These are phyloP conservation scores for Ameiurus melas DNA, from an alignment of 2,113 vertebrate genomes.

Conservation along the genomic window DNA sequence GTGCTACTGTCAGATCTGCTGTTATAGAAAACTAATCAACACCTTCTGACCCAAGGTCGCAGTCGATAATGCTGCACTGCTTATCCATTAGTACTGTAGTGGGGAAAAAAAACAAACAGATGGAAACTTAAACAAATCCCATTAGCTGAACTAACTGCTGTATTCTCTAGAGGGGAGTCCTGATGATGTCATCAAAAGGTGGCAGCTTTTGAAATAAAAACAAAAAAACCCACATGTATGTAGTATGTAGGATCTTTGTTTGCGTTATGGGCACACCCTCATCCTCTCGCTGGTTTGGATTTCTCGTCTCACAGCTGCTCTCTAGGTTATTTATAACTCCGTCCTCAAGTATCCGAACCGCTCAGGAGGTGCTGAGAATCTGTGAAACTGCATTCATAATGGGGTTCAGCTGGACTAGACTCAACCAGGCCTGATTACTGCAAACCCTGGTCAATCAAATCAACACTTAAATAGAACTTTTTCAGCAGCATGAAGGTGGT, in stretches of 20 bases:
- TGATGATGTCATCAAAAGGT: neutral
- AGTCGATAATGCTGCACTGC: neutral
- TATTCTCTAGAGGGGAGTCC: neutral
- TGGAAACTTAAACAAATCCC: neutral
- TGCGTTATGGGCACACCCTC: neutral
- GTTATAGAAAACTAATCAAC: neutral
- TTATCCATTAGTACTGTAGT: neutral
- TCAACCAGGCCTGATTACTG: too few species aligned
- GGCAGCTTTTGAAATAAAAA: neutral
- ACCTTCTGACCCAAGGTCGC: neutral
- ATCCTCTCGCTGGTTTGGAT: slow-evolving; percentile 28
- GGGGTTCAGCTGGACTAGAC: too few species aligned
- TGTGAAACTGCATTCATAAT: too few species aligned
- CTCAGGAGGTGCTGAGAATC: neutral
- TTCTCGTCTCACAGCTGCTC: slow-evolving; percentile 53
- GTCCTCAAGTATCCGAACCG: slow-evolving; percentile 58
- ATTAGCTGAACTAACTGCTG: neutral
- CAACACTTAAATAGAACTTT: too few species aligned
- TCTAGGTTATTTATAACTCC: slow-evolving; percentile 66
- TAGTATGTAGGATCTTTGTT: neutral
- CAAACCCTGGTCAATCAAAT: too few species aligned
- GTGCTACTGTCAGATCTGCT: neutral
- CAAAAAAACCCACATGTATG: neutral
- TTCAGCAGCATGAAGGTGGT: too few species aligned
- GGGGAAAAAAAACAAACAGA: neutral